Evolutionary conservation across 1,140 invertebrate genomes (phyloP).

Genomic region (Ladona fulva): DNA sequence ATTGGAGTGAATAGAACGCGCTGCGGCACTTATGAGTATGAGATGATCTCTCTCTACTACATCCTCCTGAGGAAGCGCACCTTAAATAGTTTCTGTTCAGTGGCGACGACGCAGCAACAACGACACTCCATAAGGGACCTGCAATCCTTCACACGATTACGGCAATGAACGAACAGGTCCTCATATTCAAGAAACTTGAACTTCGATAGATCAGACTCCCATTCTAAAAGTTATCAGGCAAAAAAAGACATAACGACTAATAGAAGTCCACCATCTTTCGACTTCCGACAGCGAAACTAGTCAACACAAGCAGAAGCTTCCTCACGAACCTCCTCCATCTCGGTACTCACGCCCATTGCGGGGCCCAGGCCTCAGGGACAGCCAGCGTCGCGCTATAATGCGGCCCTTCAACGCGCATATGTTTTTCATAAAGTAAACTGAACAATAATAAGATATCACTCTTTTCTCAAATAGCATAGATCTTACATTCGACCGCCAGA

Average conservation of each 20-base stretch:
- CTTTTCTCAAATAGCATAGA: neutral
- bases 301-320: neutral
- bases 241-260: no score
- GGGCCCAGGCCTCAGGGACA: neutral
- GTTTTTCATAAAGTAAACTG: neutral
- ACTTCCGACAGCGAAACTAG: neutral
- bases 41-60: no score
- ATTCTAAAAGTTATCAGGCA: no score
- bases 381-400: neutral
- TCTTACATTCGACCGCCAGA: no score
- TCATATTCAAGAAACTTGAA: no score
- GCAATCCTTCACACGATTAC: neutral
- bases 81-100: neutral
- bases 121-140: slow-evolving; percentile 2
- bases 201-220: no score
- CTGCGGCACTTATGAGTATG: no score
- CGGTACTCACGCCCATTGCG: neutral
- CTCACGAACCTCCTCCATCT: neutral
- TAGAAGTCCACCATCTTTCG: no score
- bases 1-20: no score
- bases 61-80: neutral
- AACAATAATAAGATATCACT: neutral
- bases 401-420: neutral
- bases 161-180: no score
- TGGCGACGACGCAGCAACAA: neutral